Evolutionary conservation across 2,888 invertebrate species (phyloP), one percentile per base, ranked within the genome.

Genomic region (Belgica antarctica): DNA sequence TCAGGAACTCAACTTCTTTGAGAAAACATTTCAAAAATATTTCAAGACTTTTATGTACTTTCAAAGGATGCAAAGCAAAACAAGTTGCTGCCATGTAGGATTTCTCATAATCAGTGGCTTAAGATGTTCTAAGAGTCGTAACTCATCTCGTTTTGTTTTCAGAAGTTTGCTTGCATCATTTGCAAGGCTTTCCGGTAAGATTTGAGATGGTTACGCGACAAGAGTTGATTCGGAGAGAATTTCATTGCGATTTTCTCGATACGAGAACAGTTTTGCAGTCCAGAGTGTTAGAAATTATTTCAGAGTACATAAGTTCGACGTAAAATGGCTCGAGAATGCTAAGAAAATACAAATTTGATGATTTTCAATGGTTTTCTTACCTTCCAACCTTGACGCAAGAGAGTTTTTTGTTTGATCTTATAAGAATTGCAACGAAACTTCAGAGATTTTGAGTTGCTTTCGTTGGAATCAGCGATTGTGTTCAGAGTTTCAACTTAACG

Each of bases 21-120:
- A n/a, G n/a, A n/a, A n/a, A n/a, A n/a, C n/a, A n/a, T n/a, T n/a
- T n/a, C n/a, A n/a, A n/a, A n/a, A 46, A 7, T 46, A 10, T 46
- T 46, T 46, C n/a, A 5, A 46, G 46, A 46, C 46, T 46, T 46
- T 46, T 46, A 46, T 46, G 46, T 46, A 46, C 46, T 46, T 46
- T n/a, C n/a, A n/a, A n/a, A n/a, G n/a, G n/a, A n/a, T n/a, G n/a
- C n/a, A n/a, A n/a, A n/a, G n/a, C n/a, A n/a, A n/a, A n/a, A n/a
- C n/a, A n/a, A n/a, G n/a, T n/a, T n/a, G n/a, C n/a, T n/a, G n/a
- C n/a, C n/a, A n/a, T n/a, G n/a, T n/a, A n/a, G n/a, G n/a, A n/a
- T n/a, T n/a, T n/a, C n/a, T n/a, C n/a, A n/a, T n/a, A n/a, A n/a
- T n/a, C n/a, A n/a, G n/a, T n/a, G n/a, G n/a, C n/a, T n/a, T n/a